These are phyloP conservation scores for Thalassarche chlororhynchos DNA, from an alignment of 2,113 vertebrate species.

Conservation along the genomic window DNA sequence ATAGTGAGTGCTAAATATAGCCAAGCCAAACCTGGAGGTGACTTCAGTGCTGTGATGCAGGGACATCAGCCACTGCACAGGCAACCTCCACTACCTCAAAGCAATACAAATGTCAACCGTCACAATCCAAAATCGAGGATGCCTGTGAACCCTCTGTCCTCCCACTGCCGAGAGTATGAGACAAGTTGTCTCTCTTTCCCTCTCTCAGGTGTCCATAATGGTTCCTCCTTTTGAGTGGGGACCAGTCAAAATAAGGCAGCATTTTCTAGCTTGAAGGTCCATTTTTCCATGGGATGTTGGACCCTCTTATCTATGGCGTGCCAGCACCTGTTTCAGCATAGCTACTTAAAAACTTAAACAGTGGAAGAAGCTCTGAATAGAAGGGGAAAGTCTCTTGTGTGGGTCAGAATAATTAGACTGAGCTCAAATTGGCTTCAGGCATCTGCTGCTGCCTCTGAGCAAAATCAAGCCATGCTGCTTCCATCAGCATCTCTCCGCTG, in stretches of 20 bases:
- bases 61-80: background rate
- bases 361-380: background rate
- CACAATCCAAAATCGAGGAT: background rate
- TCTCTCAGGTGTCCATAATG: background rate
- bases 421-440: conserved; percentile 19
- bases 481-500: conserved; percentile 36
- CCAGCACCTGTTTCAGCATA: background rate
- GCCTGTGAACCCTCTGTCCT: background rate
- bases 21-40: conserved; percentile 47
- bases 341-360: background rate
- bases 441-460: conserved; percentile 53
- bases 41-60: conserved; percentile 15
- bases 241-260: background rate
- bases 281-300: background rate
- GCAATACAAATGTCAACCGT: background rate
- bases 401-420: conserved; percentile 48
- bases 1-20: conserved; percentile 49
- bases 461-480: conserved; percentile 52
- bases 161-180: background rate
- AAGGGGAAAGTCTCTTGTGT: conserved; percentile 40
- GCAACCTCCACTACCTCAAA: background rate
- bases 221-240: background rate
- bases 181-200: background rate
- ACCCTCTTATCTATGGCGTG: background rate
- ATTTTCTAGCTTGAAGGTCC: background rate